phyloP scores from a whole-genome alignment of 2,797 vertebrate genomes.

The Macropus fuliginosus region DNA sequence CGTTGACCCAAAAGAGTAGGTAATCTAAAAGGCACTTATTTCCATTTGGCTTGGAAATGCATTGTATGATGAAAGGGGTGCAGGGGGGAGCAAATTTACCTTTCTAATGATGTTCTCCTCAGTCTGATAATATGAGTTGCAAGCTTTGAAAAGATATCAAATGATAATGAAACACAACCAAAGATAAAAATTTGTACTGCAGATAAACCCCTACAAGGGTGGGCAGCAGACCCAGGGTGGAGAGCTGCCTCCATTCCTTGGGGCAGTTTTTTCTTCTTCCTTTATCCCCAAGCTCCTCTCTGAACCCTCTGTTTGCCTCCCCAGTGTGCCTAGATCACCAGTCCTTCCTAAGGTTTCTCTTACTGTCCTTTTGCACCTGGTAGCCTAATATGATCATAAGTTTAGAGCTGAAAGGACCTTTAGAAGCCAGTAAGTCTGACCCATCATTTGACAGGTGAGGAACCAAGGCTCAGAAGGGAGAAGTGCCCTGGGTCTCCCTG shows the following conservation, averaged over 20 bases:
- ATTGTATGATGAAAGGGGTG: neutral
- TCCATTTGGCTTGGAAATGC: neutral
- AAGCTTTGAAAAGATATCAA: neutral
- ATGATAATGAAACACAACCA: neutral
- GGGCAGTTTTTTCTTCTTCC: neutral
- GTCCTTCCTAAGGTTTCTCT: neutral
- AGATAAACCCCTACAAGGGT: accelerated
- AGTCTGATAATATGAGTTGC: neutral
- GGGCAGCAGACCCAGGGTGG: accelerated
- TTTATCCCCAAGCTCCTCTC: neutral
- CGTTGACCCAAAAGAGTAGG: too few relatives aligned
- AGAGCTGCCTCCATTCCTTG: neutral
- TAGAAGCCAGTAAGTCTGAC: neutral
- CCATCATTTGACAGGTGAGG: neutral
- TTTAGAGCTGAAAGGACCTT: neutral
- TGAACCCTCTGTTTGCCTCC: neutral
- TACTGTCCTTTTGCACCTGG: neutral
- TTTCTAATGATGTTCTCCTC: neutral
- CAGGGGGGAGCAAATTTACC: neutral
- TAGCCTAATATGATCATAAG: neutral
- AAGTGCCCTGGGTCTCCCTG: neutral
- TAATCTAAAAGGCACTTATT: neutral
- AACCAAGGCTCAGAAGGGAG: neutral
- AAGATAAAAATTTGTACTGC: neutral
- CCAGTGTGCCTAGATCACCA: neutral